Base-by-base conservation (phyloP, 2,888 invertebrate genomes). In the Tanypteryx hageni region DNA sequence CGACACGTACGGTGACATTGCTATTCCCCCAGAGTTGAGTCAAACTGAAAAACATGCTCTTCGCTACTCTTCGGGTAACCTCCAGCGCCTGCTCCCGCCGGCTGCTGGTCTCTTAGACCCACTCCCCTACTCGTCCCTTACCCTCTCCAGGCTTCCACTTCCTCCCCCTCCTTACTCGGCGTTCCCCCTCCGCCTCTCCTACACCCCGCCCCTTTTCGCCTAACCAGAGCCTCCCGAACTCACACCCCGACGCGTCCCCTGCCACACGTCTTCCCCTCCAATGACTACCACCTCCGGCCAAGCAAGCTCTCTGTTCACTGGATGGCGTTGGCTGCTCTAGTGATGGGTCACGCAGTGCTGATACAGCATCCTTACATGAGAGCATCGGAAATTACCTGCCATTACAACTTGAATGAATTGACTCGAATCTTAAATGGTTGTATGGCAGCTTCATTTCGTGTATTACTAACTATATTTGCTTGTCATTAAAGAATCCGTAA, bases 61-160 rank as follows among this genome's bases (percentile, higher is more conserved):
- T 16, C 85, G 31, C 8, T 64, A 22, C 89, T 89, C 89, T 89
- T 68, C 89, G 86, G 86, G 44, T 89, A 89, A 89, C 89, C 89
- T 89, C 89, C 89, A 89, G 89, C 89, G 89, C 89, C 89, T 89
- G 89, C 89, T 89, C 64, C 89, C 89, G 89, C 89, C 89, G 89
- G 89, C 89, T 89, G 89, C 89, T 89, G 89, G 89, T 89, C 89
- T 89, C 89, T 89, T 27, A 89, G 89, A 89, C 89, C 89, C 89
- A 89, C 89, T 89, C 89, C 89, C 89, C 89, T 89, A 89, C 89
- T 64, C 83, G 31, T 57, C 83, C 56, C 86, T 85, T 58, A n/a
- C 85, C 59, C 59, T 27, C 89, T 64, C 64, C 89, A 61, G 61
- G 22, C 44, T 64, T 64, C 89, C 64, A 16, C 89, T 68, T 64